Evolutionary conservation across 1,140 invertebrate genomes (phyloP).

Genomic region (Pogonomyrmex californicus): DNA sequence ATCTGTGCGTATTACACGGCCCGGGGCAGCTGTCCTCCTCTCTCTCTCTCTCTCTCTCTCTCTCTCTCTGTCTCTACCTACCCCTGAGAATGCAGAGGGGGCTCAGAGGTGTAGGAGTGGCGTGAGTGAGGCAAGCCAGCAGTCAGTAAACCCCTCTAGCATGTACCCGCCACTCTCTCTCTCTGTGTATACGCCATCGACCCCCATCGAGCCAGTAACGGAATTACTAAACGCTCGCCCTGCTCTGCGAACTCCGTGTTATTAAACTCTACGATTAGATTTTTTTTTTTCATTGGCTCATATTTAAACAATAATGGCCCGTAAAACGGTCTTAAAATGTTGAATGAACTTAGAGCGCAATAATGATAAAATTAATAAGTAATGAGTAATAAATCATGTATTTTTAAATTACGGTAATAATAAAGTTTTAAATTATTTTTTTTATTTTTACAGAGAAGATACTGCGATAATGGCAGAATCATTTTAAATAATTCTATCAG

Average conservation of each 20-base stretch:
- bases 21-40: conserved; percentile 36
- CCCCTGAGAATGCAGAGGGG: conserved; percentile 28
- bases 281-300: conserved; percentile 37
- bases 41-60: conserved; percentile 45
- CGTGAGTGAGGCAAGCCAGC: conserved; percentile 46
- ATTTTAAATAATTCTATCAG: neutral
- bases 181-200: conserved; percentile 43
- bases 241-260: neutral
- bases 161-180: conserved; percentile 32
- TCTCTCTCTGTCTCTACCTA: conserved; percentile 40
- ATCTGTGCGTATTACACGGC: conserved; percentile 74
- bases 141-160: conserved; percentile 49
- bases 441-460: neutral
- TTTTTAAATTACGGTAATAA: neutral
- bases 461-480: neutral
- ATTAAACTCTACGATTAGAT: conserved; percentile 12
- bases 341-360: neutral
- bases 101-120: conserved; percentile 56
- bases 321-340: neutral
- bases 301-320: conserved; percentile 20
- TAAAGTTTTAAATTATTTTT: neutral
- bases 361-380: neutral
- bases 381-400: neutral
- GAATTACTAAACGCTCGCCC: conserved; percentile 39
- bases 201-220: conserved; percentile 21